Evolutionary conservation across 2,797 vertebrate species (phyloP).

Genomic region (Morus bassanus): DNA sequence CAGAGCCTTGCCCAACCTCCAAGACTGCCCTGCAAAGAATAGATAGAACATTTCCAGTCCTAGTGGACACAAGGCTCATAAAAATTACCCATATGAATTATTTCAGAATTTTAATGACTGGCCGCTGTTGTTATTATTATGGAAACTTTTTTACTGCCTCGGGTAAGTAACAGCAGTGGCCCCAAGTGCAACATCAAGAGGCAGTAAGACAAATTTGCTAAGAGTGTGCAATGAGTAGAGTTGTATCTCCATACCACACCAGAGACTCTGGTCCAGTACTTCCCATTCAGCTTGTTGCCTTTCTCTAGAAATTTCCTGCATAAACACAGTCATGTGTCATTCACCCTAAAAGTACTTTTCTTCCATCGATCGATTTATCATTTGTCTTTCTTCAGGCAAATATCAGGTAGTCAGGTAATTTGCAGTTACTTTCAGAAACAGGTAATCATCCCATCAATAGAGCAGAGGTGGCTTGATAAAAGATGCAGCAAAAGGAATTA

Average conservation of each 20-base stretch:
- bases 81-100: neutral
- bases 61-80: neutral
- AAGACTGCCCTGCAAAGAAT: neutral
- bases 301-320: conserved; percentile 17
- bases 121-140: neutral
- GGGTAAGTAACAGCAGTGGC: neutral
- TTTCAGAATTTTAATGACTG: neutral
- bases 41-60: neutral
- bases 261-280: neutral
- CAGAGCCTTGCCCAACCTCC: neutral
- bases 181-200: neutral
- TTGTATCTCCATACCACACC: neutral
- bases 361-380: neutral
- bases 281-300: neutral
- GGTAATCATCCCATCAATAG: neutral
- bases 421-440: neutral
- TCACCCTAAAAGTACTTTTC: conserved; percentile 12
- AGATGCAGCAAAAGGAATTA: neutral
- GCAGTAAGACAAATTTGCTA: neutral
- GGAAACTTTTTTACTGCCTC: neutral
- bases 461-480: neutral
- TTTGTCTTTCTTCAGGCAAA: conserved; percentile 8
- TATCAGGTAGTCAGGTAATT: neutral
- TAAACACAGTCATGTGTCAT: neutral
- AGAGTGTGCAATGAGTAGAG: neutral